phyloP scores from a whole-genome alignment of 2,888 invertebrate species.

The Hetaerina titia region DNA sequence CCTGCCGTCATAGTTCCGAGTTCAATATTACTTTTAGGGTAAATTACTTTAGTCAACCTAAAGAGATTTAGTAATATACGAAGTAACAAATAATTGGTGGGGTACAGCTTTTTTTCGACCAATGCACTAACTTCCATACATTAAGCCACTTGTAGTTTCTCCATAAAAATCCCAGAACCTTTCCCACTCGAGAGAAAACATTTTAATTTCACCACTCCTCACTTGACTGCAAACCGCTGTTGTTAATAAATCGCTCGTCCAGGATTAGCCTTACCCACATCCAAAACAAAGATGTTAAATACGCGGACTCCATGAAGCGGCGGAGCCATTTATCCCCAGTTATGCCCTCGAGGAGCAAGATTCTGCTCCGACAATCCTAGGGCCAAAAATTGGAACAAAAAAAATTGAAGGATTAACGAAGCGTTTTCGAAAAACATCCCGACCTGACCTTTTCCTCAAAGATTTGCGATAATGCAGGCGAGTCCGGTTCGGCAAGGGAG shows the following conservation, averaged over 20 bases:
- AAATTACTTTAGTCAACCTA: too few relatives aligned
- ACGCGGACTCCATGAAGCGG: background rate
- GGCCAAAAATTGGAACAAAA: background rate
- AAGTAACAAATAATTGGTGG: too few relatives aligned
- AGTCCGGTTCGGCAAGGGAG: conserved; percentile 15
- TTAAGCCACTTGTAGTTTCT: too few relatives aligned
- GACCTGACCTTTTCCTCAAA: conserved; percentile 23
- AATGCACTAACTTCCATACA: too few relatives aligned
- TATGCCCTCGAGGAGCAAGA: background rate
- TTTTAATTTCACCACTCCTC: background rate
- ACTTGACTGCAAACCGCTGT: background rate
- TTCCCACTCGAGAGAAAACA: background rate
- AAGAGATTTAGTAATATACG: too few relatives aligned
- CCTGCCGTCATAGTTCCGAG: too few relatives aligned
- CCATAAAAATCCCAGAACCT: too few relatives aligned
- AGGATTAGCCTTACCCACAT: too few relatives aligned
- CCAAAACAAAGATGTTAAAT: background rate
- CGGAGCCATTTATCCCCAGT: background rate
- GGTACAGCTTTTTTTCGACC: too few relatives aligned
- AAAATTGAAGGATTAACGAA: background rate
- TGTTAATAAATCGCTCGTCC: too few relatives aligned
- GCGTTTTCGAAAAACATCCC: conserved; percentile 16
- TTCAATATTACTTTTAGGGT: too few relatives aligned
- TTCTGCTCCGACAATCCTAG: background rate
- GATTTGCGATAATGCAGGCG: conserved; percentile 21